Evolutionary conservation across 2,888 invertebrate genomes (phyloP).

Genomic region (Eristalis arbustorum): DNA sequence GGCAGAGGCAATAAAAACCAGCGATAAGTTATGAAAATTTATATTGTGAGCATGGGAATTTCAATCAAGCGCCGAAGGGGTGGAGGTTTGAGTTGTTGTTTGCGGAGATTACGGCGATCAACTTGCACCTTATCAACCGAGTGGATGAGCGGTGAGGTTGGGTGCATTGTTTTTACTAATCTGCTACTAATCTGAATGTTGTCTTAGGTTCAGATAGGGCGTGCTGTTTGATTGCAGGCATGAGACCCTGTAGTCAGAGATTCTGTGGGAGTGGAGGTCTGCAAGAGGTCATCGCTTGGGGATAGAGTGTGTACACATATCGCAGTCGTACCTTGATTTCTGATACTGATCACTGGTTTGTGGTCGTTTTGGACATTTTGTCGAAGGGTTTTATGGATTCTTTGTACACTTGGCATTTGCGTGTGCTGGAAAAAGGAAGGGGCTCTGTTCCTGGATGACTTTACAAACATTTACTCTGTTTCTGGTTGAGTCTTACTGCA

Average conservation of each 20-base stretch:
- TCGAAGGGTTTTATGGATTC: too few species aligned
- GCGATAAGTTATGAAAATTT: background rate
- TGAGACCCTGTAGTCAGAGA: background rate
- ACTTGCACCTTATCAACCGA: background rate
- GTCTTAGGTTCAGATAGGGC: background rate
- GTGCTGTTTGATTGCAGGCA: background rate
- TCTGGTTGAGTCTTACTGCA: too few species aligned
- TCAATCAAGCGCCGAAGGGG: background rate
- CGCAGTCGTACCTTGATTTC: too few species aligned
- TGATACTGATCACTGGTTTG: too few species aligned
- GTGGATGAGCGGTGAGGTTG: background rate
- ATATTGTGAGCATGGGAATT: background rate
- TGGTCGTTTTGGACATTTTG: too few species aligned
- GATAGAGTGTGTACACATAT: too few species aligned
- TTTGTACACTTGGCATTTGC: too few species aligned
- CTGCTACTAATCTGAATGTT: background rate
- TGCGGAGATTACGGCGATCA: background rate
- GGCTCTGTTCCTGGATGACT: too few species aligned
- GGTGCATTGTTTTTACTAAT: background rate
- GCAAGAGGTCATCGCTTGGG: too few species aligned
- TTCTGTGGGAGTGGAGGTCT: background rate
- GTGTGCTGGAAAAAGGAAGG: too few species aligned
- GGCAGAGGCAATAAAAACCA: background rate
- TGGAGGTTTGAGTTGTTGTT: background rate
- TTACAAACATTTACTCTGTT: too few species aligned